These are phyloP conservation scores for Incurvaria masculella DNA, from an alignment of 2,888 invertebrate genomes.

Conservation along the genomic window DNA sequence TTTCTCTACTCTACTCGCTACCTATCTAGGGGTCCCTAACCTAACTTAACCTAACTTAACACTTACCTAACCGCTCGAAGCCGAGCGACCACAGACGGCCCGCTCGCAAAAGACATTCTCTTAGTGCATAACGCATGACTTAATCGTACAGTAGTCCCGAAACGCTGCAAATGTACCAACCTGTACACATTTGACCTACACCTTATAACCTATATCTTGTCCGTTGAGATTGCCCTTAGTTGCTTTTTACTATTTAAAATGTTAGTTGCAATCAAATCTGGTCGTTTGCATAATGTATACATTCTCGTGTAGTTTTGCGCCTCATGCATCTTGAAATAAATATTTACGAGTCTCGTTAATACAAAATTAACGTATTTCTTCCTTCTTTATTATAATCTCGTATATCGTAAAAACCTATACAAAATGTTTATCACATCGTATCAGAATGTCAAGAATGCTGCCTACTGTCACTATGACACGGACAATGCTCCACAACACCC, in stretches of 20 bases:
- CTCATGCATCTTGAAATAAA: too few species aligned
- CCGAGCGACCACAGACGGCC: background rate
- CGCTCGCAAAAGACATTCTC: background rate
- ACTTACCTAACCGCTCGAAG: background rate
- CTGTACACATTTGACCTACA: background rate
- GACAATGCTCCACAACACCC: background rate
- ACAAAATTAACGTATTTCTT: background rate
- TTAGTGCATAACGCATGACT: background rate
- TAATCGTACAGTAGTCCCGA: background rate
- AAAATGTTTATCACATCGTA: background rate
- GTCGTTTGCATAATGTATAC: too few species aligned
- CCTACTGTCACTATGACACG: background rate
- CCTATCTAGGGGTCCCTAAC: conserved; percentile 42
- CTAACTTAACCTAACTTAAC: background rate
- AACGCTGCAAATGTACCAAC: background rate
- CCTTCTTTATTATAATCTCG: background rate
- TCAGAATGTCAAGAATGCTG: background rate
- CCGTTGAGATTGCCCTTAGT: background rate
- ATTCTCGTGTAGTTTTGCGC: too few species aligned
- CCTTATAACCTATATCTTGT: background rate
- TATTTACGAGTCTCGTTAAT: background rate
- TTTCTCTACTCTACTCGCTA: conserved; percentile 50
- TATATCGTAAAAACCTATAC: background rate
- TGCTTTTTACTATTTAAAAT: too few species aligned
- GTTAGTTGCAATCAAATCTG: too few species aligned